phyloP scores from a whole-genome alignment of 1,140 invertebrate genomes.

The Rhopalosiphum maidis region DNA sequence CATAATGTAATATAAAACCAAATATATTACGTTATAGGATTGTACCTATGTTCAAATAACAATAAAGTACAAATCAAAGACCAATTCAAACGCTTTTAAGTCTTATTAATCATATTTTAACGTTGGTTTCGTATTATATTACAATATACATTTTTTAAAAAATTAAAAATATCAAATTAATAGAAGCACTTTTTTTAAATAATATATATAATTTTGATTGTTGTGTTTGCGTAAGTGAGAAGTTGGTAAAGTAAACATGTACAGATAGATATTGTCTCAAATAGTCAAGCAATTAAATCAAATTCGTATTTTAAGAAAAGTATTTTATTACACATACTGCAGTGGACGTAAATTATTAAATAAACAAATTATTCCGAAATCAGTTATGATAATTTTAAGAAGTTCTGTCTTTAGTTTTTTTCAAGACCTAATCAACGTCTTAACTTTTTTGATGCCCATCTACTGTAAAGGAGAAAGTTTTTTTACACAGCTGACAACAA shows the following conservation, averaged over 20 bases:
- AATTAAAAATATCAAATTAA: background rate
- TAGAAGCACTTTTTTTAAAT: background rate
- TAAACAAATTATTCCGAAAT: background rate
- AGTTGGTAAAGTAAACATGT: background rate
- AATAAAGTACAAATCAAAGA: background rate
- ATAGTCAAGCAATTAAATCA: background rate
- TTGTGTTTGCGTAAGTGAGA: background rate
- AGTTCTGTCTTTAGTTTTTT: background rate
- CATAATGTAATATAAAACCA: background rate
- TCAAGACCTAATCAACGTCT: background rate
- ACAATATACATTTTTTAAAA: background rate
- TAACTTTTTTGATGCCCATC: background rate
- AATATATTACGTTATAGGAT: background rate
- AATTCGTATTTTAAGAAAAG: background rate
- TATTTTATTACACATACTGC: no score
- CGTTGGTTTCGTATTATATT: background rate
- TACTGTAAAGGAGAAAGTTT: background rate
- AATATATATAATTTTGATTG: background rate
- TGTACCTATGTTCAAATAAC: background rate
- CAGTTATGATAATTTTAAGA: background rate
- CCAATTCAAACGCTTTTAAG: background rate
- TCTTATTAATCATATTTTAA: background rate
- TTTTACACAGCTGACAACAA: background rate
- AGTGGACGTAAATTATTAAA: no score
- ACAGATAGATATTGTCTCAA: background rate